phyloP scores from a whole-genome alignment of 2,888 invertebrate species.

The Ferrisia virgata region DNA sequence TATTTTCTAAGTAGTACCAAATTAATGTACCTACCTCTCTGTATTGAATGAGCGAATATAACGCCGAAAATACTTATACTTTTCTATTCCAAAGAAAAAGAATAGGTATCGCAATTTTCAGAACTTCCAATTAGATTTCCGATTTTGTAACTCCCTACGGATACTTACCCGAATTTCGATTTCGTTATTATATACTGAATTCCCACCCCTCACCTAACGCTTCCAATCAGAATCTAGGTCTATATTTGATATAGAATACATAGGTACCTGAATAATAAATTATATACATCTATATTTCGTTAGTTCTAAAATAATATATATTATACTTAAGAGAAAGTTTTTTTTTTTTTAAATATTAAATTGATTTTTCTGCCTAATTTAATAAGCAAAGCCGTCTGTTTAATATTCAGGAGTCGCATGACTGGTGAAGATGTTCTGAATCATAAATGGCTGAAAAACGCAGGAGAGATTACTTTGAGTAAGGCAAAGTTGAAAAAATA shows the following conservation, averaged over 20 bases:
- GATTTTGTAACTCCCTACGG: background rate
- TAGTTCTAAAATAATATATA: no score
- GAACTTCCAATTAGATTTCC: background rate
- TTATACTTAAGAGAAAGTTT: no score
- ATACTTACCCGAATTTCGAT: background rate
- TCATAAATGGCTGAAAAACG: slow-evolving; percentile 74
- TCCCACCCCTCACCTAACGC: no score
- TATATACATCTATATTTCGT: background rate
- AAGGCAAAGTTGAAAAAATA: slow-evolving; percentile 80
- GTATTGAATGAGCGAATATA: background rate
- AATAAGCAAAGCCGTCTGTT: slow-evolving; percentile 49
- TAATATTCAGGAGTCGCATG: slow-evolving; percentile 65
- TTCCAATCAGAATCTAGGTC: background rate
- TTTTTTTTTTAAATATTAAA: no score
- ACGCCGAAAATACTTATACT: background rate
- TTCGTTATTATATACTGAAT: background rate
- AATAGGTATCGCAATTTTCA: background rate
- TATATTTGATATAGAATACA: slow-evolving; percentile 7
- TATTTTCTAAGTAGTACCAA: slow-evolving; percentile 13
- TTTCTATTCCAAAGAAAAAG: background rate
- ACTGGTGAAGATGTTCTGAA: slow-evolving; percentile 67
- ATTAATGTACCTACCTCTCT: no score
- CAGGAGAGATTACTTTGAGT: slow-evolving; percentile 60
- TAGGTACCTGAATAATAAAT: no score
- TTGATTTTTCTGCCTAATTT: no score